Percentiles rank a stretch among this genome's conserved stretches.
Conservation (phyloP, 2,113 vertebrate genomes). For the Oreotrochilus melanogaster region DNA sequence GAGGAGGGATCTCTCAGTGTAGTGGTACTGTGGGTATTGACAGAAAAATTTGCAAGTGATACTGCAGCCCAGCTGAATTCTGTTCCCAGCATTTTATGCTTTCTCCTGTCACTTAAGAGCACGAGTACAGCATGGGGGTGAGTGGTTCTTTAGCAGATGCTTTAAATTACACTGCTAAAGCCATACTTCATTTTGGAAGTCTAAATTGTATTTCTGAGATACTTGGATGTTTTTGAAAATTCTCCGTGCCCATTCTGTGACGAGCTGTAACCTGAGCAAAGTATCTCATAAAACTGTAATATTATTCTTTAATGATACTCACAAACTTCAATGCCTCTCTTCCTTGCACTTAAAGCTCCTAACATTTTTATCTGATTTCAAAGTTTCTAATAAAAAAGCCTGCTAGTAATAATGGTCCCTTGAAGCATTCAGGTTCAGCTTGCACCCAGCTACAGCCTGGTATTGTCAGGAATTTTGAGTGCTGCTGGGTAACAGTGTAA, state of each 20-base stretch:
- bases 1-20: background rate
- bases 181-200: background rate
- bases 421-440: constrained; percentile 18
- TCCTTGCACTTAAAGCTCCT: constrained; percentile 27
- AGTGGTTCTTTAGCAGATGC: background rate
- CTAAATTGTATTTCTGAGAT: background rate
- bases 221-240: background rate
- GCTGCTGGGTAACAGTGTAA: constrained; percentile 12
- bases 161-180: background rate
- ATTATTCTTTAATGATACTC: constrained; percentile 26
- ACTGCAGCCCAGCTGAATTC: background rate
- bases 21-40: background rate
- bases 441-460: background rate
- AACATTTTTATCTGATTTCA: constrained; percentile 31
- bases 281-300: constrained; percentile 11
- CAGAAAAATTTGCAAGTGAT: background rate
- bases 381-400: constrained; percentile 50
- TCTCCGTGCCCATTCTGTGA: background rate
- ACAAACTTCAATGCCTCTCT: background rate
- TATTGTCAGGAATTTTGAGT: constrained; percentile 7
- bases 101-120: background rate
- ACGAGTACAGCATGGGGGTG: rapidly evolving
- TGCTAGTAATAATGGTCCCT: constrained; percentile 32
- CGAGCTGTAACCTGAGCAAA: constrained; percentile 9
- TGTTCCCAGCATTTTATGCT: background rate